Evolutionary conservation across 2,888 invertebrate genomes (phyloP), one percentile per base, ranked within the genome.

Genomic region (Phyllotreta cruciferae): DNA sequence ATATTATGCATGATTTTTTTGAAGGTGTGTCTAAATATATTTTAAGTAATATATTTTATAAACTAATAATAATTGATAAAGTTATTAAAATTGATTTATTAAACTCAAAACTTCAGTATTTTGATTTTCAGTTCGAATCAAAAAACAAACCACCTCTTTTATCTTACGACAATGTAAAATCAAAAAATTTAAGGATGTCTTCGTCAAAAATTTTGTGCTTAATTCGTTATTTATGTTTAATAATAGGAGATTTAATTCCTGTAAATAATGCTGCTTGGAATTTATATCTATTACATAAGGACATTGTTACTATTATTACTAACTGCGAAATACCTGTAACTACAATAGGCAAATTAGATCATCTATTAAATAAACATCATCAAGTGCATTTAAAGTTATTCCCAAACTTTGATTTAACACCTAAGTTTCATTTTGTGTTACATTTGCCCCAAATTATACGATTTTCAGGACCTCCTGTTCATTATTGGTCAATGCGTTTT

Each of bases 1-100:
- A 71, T 39, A 63, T 71, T 10, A 62, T 67, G 62, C 68, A 71
- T 62, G 70, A 71, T 49, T 34, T 71, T n/a, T 65, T 70, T 45
- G 66, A 71, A 53, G 71, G 71, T 10, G 64, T 69, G 41, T 60
- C 60, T 47, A 42, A 54, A 45, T 66, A 60, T 36, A 68, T 63
- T 14, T 52, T 67, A 36, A 39, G 13, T 34, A 34, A 58, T 14
- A 45, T 66, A 24, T 49, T 70, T 38, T 41, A 70, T 61, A 44
- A 66, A 45, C 34, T 65, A 11, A 54, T 67, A 49, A 37, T 38
- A 36, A 45, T 50, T 1, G 52, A 62, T 14, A 57, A 63, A 41
- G 24, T 24, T 24, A 24, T 24, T 3, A 24, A 24, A 24, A 24
- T 24, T 44, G 50, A 39, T 66, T 69, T 56, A 50, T 62, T 66